These are phyloP conservation scores for Enoplosus armatus DNA, from an alignment of 2,797 vertebrate species.

Conservation along the genomic window DNA sequence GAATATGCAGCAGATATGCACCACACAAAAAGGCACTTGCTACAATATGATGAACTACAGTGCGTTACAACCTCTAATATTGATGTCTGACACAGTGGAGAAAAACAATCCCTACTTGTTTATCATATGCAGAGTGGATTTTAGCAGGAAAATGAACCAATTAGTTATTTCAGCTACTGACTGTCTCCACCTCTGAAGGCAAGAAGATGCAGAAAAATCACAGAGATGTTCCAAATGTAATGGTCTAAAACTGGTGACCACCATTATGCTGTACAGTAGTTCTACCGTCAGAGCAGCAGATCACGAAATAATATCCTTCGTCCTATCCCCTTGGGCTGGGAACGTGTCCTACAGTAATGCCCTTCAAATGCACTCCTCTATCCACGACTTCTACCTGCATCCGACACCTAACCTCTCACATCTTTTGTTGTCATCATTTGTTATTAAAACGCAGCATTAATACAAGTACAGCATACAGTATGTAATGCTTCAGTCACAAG, in stretches of 20 bases:
- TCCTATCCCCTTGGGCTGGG: background rate
- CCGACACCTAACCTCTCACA: no score
- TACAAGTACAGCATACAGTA: background rate
- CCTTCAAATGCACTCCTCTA: conserved; percentile 29
- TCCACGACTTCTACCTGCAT: conserved; percentile 1
- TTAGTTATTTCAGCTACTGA: background rate
- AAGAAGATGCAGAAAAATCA: background rate
- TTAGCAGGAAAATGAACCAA: background rate
- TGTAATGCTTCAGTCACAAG: background rate
- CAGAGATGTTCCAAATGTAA: background rate
- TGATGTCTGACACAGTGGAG: background rate
- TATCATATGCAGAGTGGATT: background rate
- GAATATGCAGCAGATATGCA: conserved; percentile 43
- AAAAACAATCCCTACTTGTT: background rate
- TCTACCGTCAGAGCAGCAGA: conserved; percentile 24
- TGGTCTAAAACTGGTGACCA: background rate
- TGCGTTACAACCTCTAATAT: background rate
- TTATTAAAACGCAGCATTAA: background rate
- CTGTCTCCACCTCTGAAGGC: background rate
- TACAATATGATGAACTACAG: background rate
- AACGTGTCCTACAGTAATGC: conserved; percentile 11
- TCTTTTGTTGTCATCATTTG: no score
- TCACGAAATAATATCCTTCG: background rate
- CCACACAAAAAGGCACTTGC: conserved; percentile 29
- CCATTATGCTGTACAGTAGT: background rate